Conservation (phyloP, 2,888 invertebrate species). For the Taphrorychus bicolor region DNA sequence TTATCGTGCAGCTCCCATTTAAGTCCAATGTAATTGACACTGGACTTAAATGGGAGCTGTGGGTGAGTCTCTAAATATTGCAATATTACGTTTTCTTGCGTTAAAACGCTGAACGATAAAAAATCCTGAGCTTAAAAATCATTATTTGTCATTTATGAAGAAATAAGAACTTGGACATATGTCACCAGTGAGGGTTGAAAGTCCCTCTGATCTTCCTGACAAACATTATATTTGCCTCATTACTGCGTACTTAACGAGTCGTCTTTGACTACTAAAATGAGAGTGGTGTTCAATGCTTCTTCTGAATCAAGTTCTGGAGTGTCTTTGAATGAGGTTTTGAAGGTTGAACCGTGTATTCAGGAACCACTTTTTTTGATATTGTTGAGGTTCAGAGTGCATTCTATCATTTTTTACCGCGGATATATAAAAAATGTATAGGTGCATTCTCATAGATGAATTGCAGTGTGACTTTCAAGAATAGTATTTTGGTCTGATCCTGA, state of each 20-base stretch:
- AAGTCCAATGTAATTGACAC: too few relatives aligned
- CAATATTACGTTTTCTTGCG: background rate
- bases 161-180: background rate
- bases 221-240: background rate
- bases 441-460: background rate
- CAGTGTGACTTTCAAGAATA: background rate
- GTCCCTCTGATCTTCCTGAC: background rate
- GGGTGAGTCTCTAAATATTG: background rate
- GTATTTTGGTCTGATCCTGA: background rate
- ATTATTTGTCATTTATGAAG: background rate
- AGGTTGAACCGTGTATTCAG: background rate
- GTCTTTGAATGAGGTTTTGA: slow-evolving; percentile 9
- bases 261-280: background rate
- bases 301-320: background rate
- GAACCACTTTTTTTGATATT: background rate
- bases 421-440: background rate
- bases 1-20: background rate
- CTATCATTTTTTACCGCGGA: background rate
- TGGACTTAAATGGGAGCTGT: too few relatives aligned
- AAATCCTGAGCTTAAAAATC: background rate
- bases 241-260: background rate
- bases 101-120: background rate
- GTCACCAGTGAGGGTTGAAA: background rate
- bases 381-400: background rate
- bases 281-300: background rate